A percentile compares a stretch with the other conserved stretches of the same genome.
These are phyloP conservation scores for Octopus bimaculoides DNA, from an alignment of 1,140 invertebrate genomes.

Conservation along the genomic window DNA sequence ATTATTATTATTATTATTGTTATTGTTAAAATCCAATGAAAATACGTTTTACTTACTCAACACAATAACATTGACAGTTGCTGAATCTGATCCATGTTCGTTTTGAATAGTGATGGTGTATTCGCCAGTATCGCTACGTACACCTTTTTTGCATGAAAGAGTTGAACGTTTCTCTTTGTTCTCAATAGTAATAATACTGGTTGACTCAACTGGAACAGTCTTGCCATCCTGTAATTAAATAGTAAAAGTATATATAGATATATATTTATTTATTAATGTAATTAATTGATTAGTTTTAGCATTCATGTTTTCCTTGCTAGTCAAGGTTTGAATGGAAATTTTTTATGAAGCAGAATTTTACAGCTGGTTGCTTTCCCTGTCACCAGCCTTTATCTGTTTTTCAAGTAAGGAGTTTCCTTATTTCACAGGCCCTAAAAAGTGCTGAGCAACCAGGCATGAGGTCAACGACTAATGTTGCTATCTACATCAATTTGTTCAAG, in stretches of 20 bases:
- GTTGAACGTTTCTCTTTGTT: slow-evolving; percentile 35
- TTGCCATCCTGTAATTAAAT: slow-evolving; percentile 37
- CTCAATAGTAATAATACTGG: slow-evolving; percentile 31
- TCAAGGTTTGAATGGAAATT: background rate
- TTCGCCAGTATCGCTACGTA: slow-evolving; percentile 87
- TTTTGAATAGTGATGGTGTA: slow-evolving; percentile 94
- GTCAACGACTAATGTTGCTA: too few species aligned
- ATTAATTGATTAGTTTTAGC: too few species aligned
- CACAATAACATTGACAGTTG: slow-evolving; percentile 92
- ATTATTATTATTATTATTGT: too few species aligned
- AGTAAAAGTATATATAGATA: too few species aligned
- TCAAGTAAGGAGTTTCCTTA: too few species aligned
- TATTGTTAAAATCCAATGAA: background rate
- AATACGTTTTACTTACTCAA: slow-evolving; percentile 65
- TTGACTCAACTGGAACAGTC: slow-evolving; percentile 25
- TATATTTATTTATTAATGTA: too few species aligned
- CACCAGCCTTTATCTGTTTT: too few species aligned
- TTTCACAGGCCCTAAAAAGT: too few species aligned
- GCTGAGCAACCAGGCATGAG: too few species aligned
- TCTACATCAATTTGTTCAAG: too few species aligned
- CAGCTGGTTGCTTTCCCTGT: too few species aligned
- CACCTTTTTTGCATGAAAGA: slow-evolving; percentile 87
- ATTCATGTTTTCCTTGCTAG: background rate
- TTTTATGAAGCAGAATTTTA: background rate
- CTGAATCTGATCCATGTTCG: slow-evolving; percentile 89